phyloP scores from a whole-genome alignment of 2,113 vertebrate species.

The Odontophorus gujanensis region DNA sequence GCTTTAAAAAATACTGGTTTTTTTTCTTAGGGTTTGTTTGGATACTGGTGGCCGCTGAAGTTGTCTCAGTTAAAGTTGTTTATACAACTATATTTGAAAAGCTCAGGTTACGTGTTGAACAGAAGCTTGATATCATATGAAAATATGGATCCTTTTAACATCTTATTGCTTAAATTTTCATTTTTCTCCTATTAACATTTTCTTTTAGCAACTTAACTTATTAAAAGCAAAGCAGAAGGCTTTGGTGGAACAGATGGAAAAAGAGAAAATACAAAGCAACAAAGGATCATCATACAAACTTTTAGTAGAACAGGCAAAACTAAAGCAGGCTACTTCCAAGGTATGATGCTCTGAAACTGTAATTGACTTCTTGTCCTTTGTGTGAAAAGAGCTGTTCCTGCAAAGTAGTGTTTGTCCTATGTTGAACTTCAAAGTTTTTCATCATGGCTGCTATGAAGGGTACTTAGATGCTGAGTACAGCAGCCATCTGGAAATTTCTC shows the following conservation, averaged over 20 bases:
- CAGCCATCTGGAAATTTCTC: background rate
- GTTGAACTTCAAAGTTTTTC: conserved; percentile 17
- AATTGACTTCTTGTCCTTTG: conserved; percentile 60
- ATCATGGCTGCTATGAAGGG: conserved; percentile 9
- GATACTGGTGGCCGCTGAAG: background rate
- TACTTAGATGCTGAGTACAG: conserved; percentile 25
- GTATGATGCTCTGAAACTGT: conserved; percentile 79
- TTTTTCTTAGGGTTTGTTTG: background rate
- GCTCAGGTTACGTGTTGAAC: conserved; percentile 1
- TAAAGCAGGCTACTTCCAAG: conserved; percentile 99
- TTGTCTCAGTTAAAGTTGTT: background rate
- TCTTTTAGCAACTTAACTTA: conserved; percentile 98
- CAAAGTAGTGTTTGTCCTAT: conserved; percentile 54
- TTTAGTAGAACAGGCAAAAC: conserved; percentile 98
- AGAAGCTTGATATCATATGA: conserved; percentile 48
- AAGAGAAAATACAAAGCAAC: conserved; percentile 99
- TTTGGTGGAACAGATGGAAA: conserved; percentile 99
- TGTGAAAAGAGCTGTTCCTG: conserved; percentile 61
- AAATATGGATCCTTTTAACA: conserved; percentile 71
- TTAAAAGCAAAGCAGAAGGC: conserved; percentile 99
- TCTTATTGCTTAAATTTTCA: conserved; percentile 74
- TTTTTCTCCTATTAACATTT: conserved; percentile 81
- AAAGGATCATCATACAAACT: conserved; percentile 99
- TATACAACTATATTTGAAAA: conserved; percentile 1
- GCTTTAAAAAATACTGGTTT: background rate